These are phyloP conservation scores for Asteroscopus sphinx DNA, from an alignment of 2,888 invertebrate genomes.

Conservation along the genomic window DNA sequence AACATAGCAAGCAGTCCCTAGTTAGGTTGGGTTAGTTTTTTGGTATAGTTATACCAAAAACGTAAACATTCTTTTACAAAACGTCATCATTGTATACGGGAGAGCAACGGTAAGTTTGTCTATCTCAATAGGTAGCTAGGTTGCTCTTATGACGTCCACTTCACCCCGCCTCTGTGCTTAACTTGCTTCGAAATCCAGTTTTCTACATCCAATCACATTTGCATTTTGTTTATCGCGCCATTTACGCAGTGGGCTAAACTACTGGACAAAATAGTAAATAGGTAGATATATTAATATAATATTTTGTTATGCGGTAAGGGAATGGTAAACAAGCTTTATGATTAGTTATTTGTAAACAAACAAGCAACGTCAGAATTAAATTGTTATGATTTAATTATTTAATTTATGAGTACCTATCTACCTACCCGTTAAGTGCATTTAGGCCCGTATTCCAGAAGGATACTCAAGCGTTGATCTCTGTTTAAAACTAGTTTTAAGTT, in stretches of 20 bases:
- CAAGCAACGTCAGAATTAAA: conserved; percentile 9
- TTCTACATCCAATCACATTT: conserved; percentile 71
- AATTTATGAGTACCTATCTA: too few relatives aligned
- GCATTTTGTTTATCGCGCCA: conserved; percentile 78
- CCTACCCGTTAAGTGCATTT: too few relatives aligned
- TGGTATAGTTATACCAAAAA: too few relatives aligned
- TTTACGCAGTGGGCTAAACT: conserved; percentile 61
- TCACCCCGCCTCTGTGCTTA: conserved; percentile 85
- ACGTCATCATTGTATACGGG: neutral
- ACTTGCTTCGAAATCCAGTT: conserved; percentile 68
- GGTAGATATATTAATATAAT: too few relatives aligned
- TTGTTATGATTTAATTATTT: neutral
- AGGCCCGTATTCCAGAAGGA: too few relatives aligned
- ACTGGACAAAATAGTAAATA: conserved; percentile 47
- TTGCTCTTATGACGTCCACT: conserved; percentile 66
- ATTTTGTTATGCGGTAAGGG: conserved; percentile 7
- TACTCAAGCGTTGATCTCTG: too few relatives aligned
- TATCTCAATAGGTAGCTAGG: conserved; percentile 13
- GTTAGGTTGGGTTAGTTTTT: too few relatives aligned
- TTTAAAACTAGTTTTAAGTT: too few relatives aligned
- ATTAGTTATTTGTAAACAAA: conserved; percentile 34
- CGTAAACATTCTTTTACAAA: too few relatives aligned
- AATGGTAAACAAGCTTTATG: conserved; percentile 28
- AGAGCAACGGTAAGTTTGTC: neutral
- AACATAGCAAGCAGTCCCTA: too few relatives aligned